Base-by-base conservation (phyloP, 2,888 invertebrate species). In the Phaedon cochleariae region DNA sequence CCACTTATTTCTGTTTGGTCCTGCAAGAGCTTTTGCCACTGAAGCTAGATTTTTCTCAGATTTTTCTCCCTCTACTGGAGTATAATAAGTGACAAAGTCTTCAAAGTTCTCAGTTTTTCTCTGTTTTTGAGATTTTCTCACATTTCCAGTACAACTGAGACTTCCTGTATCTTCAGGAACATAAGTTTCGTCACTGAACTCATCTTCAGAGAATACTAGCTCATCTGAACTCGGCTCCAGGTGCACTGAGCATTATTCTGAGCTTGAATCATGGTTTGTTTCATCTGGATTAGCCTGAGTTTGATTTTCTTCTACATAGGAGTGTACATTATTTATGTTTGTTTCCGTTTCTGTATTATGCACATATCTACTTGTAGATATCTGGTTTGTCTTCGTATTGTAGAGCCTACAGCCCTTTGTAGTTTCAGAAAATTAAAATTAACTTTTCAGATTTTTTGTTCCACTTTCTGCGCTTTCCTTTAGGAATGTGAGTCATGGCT, bases 1-100 rank as follows among this genome's bases (percentile, higher is more conserved):
- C 71, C 71, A 72, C n/a, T n/a, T n/a, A n/a, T n/a, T n/a, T n/a
- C n/a, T n/a, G n/a, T n/a, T n/a, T n/a, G n/a, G n/a, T n/a, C 12
- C n/a, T n/a, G 67, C 58, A 18, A 73, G 41, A 20, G 68, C 70
- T 41, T 72, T 67, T 48, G 64, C 45, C 21, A 69, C 62, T 62
- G 34, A 55, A 62, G 20, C 48, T 55, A 46, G 41, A 34, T n/a
- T 49, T 53, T n/a, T n/a, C n/a, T n/a, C n/a, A n/a, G n/a, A 26
- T 26, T 3, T 26, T 26, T 6, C 3, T 5, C 26, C 4, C 6
- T 26, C 6, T 26, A 26, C 26, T 6, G 26, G 6, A 3, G 26
- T 26, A n/a, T n/a, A n/a, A n/a, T n/a, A n/a, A n/a, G n/a, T n/a
- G n/a, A n/a, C n/a, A n/a, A n/a, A n/a, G n/a, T 59, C 46, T 17